Percentiles rank a stretch among this genome's conserved stretches.
phyloP scores from a whole-genome alignment of 2,113 vertebrate genomes.

The Psilopogon haemacephalus region DNA sequence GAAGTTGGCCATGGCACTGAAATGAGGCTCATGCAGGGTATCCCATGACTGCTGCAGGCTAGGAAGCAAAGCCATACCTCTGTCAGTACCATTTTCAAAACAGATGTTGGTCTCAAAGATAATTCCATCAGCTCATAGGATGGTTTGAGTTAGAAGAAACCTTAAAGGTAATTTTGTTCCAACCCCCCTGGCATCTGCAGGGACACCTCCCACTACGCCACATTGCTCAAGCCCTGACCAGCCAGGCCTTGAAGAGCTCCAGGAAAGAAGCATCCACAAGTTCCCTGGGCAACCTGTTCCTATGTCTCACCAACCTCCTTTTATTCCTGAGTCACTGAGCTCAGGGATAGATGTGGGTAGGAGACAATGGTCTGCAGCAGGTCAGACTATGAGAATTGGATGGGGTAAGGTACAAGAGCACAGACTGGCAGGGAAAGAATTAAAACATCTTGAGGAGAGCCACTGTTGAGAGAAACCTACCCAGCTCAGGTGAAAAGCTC shows the following conservation, averaged over 20 bases:
- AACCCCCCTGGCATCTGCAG: too few species aligned
- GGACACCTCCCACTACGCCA: too few species aligned
- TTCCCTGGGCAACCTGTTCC: too few species aligned
- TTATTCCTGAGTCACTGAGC: not conserved
- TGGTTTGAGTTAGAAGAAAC: too few species aligned
- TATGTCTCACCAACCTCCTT: too few species aligned
- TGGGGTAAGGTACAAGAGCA: not conserved
- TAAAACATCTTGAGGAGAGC: not conserved
- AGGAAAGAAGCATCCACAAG: too few species aligned
- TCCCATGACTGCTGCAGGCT: not conserved
- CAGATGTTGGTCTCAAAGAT: not conserved
- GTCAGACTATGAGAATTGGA: fast-evolving
- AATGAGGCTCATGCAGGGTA: not conserved
- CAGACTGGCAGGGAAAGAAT: not conserved
- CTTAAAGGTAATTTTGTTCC: too few species aligned
- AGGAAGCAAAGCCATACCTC: not conserved
- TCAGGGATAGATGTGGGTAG: not conserved
- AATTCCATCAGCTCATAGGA: not conserved
- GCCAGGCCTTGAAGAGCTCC: too few species aligned
- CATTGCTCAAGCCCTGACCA: too few species aligned
- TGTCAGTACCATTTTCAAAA: not conserved
- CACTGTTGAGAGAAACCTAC: not conserved
- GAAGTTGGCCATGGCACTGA: not conserved
- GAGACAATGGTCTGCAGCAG: not conserved
- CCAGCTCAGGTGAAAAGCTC: not conserved